These are phyloP conservation scores for Bradypus variegatus DNA, from an alignment of 2,797 vertebrate species.

Conservation along the genomic window DNA sequence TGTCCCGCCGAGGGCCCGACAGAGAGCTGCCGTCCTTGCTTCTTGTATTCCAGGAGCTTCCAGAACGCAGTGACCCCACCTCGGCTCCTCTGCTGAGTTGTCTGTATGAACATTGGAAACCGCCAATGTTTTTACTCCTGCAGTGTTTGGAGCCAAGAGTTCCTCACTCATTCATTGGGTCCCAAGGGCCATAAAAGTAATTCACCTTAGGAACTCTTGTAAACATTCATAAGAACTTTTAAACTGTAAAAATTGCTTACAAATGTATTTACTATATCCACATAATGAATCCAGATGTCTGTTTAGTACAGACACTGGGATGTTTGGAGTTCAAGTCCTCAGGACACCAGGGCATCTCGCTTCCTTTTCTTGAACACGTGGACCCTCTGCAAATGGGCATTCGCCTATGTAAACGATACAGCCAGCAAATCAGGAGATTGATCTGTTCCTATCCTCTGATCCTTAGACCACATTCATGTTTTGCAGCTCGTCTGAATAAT, in stretches of 20 bases:
- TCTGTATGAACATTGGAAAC: background rate
- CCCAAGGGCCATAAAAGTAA: background rate
- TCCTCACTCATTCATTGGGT: background rate
- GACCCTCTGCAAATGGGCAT: background rate
- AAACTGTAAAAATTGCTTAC: background rate
- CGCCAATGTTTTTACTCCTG: rapidly evolving
- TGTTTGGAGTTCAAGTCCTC: background rate
- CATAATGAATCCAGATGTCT: background rate
- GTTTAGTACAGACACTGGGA: background rate
- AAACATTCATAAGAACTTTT: background rate
- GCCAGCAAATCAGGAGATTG: background rate
- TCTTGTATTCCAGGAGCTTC: background rate
- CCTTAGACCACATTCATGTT: background rate
- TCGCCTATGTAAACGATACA: background rate
- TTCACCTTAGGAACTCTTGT: no score
- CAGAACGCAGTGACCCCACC: rapidly evolving
- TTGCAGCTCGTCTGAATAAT: background rate
- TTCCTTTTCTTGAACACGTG: background rate
- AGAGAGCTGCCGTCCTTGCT: rapidly evolving
- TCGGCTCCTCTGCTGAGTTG: background rate
- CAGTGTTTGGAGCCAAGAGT: rapidly evolving
- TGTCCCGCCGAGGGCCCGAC: background rate
- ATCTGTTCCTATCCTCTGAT: no score
- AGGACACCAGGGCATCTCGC: rapidly evolving
- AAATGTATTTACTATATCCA: background rate